A percentile compares a stretch with the other conserved stretches of the same genome.
phyloP scores from a whole-genome alignment of 2,797 vertebrate species.

The Acrossocheilus wenchowensis region DNA sequence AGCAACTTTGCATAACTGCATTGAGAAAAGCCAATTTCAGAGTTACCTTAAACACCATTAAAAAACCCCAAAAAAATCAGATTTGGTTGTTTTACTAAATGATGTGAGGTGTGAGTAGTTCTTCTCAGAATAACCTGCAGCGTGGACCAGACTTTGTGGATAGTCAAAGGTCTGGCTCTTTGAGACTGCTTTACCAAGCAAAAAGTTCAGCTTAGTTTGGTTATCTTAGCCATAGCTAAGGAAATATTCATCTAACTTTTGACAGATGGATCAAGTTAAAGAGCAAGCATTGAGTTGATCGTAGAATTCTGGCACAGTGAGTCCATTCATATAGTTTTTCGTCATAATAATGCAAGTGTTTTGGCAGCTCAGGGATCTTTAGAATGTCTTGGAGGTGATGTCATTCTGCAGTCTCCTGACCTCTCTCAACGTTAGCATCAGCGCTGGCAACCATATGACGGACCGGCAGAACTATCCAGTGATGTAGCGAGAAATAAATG shows the following conservation, averaged over 20 bases:
- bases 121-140: neutral
- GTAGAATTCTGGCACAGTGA: neutral
- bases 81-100: neutral
- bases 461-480: slow-evolving; percentile 20
- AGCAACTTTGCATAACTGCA: neutral
- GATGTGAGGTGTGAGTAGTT: neutral
- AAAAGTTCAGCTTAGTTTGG: neutral
- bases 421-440: slow-evolving; percentile 4
- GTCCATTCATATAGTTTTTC: neutral
- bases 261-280: slow-evolving; percentile 1
- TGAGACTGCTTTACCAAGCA: neutral
- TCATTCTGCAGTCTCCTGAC: slow-evolving; percentile 23
- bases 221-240: neutral
- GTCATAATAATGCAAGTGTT: slow-evolving; percentile 12
- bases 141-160: neutral
- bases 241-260: neutral
- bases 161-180: neutral
- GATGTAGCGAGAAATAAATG: slow-evolving; percentile 22
- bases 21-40: too few relatives aligned
- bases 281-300: neutral
- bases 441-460: slow-evolving; percentile 8
- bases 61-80: too few relatives aligned
- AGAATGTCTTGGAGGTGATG: slow-evolving; percentile 30
- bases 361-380: slow-evolving; percentile 19
- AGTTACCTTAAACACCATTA: too few relatives aligned